Conservation (phyloP, 2,888 invertebrate species). For the Entomobrya proxima region DNA sequence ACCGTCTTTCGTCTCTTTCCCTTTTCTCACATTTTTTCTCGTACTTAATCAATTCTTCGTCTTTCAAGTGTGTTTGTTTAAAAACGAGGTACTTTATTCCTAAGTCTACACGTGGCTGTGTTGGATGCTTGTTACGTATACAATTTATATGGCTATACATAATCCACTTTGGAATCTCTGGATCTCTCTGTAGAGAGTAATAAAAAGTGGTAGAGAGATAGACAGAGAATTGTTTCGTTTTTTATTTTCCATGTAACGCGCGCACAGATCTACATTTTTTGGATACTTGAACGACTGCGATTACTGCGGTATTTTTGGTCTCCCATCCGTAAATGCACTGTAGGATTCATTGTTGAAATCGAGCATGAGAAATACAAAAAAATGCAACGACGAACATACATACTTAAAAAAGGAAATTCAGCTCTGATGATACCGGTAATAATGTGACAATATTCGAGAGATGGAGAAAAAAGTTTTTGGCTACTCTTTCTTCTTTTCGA, state of each 20-base stretch:
- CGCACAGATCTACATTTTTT: no score
- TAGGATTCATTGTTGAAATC: neutral
- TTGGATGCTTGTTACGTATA: no score
- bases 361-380: neutral
- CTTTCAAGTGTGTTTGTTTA: neutral
- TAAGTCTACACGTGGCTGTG: neutral
- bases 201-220: no score
- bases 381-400: neutral
- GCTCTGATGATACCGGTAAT: neutral
- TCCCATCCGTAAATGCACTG: constrained; percentile 40
- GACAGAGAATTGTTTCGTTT: neutral
- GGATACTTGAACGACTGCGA: constrained; percentile 4
- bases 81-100: neutral
- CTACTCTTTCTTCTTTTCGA: neutral
- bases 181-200: no score
- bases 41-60: constrained; percentile 30
- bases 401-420: neutral
- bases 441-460: constrained; percentile 6
- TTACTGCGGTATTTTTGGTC: constrained; percentile 53
- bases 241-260: neutral
- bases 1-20: neutral
- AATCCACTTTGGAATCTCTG: no score
- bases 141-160: no score
- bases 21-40: neutral
- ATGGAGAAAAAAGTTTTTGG: neutral